Conservation (phyloP, 2,888 invertebrate genomes). For the Lottia gigantea region DNA sequence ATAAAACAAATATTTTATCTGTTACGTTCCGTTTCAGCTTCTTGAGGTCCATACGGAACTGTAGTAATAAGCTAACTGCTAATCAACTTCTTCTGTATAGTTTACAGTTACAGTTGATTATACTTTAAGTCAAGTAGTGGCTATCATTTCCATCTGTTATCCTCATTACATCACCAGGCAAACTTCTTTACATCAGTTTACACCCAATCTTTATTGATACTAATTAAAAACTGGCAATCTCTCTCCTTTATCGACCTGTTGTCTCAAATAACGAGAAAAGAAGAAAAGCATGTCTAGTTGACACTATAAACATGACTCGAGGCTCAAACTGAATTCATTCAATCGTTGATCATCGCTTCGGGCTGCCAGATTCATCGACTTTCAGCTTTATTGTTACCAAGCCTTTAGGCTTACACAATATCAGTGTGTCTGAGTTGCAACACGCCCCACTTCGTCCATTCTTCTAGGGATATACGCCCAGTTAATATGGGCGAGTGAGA, state of each 20-base stretch:
- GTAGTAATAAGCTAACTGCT: no score
- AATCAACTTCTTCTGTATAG: no score
- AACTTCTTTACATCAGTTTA: background rate
- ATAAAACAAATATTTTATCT: no score
- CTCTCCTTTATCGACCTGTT: background rate
- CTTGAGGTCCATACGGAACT: no score
- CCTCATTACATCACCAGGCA: conserved; percentile 7
- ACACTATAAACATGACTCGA: conserved; percentile 2
- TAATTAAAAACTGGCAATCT: conserved; percentile 8
- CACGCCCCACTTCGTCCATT: conserved; percentile 1
- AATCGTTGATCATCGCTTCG: conserved; percentile 1
- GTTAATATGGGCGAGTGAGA: background rate
- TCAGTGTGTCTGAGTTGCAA: background rate
- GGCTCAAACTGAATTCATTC: background rate
- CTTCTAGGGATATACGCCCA: background rate
- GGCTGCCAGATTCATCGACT: conserved; percentile 5
- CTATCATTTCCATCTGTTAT: conserved; percentile 9
- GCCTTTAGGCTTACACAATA: conserved; percentile 3
- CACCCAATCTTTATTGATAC: conserved; percentile 10
- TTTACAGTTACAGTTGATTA: no score
- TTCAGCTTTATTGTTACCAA: background rate
- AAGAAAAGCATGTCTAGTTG: conserved; percentile 9
- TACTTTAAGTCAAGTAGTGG: no score
- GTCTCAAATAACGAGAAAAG: conserved; percentile 10
- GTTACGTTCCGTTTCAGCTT: no score